phyloP scores from a whole-genome alignment of 2,113 vertebrate genomes.

The Loxodonta africana region DNA sequence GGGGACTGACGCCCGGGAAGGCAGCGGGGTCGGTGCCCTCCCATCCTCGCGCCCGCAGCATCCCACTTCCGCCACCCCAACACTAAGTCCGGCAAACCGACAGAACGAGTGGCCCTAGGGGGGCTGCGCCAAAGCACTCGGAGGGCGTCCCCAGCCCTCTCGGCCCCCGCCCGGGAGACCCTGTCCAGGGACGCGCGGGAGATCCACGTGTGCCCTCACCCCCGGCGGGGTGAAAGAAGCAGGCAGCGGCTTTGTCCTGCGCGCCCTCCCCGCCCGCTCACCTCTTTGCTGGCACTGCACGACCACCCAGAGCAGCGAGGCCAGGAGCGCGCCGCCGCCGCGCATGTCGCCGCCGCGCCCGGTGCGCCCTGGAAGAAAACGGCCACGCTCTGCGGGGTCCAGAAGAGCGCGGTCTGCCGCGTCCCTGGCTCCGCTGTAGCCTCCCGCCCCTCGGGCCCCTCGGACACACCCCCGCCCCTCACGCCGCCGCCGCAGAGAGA shows the following conservation, averaged over 20 bases:
- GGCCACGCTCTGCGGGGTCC: neutral
- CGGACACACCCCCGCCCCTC: constrained; percentile 60
- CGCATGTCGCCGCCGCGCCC: constrained; percentile 55
- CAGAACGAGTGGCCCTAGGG: neutral
- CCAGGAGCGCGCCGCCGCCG: constrained; percentile 57
- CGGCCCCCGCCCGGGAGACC: too few species aligned
- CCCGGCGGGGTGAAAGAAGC: neutral
- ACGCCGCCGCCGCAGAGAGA: neutral
- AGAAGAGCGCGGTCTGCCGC: neutral
- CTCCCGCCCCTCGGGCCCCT: neutral
- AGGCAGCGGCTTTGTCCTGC: constrained; percentile 64
- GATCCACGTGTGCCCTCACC: neutral
- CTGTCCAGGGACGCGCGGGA: neutral
- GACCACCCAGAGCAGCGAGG: constrained; percentile 73
- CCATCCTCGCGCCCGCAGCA: neutral
- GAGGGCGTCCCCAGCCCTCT: too few species aligned
- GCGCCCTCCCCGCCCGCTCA: constrained; percentile 76
- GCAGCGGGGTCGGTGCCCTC: neutral
- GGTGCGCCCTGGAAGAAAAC: neutral
- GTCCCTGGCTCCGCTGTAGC: neutral
- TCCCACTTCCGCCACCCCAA: too few species aligned
- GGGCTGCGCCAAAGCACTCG: neutral
- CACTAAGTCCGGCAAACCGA: constrained; percentile 35
- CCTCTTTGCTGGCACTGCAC: constrained; percentile 88
- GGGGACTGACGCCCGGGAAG: neutral